Conservation (phyloP, 2,113 vertebrate genomes). For the Phalacrocorax carbo region DNA sequence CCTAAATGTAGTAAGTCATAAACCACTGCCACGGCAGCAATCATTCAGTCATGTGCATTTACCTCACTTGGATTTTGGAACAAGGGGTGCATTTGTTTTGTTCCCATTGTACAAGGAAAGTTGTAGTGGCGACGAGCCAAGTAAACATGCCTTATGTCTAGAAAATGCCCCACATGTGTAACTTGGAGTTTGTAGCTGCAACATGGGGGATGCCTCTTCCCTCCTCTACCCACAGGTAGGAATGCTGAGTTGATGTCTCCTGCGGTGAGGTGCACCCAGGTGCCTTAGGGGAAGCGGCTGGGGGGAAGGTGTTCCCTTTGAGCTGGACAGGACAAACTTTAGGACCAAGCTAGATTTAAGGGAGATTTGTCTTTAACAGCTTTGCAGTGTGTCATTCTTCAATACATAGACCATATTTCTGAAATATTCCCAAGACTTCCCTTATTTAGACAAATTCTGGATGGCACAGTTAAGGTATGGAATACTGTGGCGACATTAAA, state of each 20-base stretch:
- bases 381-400: not conserved
- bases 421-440: not conserved
- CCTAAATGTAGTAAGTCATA: constrained; percentile 58
- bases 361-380: not conserved
- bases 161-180: not conserved
- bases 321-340: not conserved
- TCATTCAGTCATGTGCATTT: not conserved
- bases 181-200: not conserved
- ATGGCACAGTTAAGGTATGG: not conserved
- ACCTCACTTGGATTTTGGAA: constrained; percentile 14
- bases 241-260: not conserved
- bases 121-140: not conserved
- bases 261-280: not conserved
- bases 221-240: not conserved
- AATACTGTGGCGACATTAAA: not conserved
- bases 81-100: not conserved
- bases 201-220: accelerated
- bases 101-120: not conserved
- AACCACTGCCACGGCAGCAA: not conserved
- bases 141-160: not conserved
- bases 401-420: not conserved
- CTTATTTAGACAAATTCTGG: not conserved
- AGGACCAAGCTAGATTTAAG: not conserved
- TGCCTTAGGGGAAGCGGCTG: not conserved
- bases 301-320: accelerated